These are phyloP conservation scores for Cryptoprocta ferox DNA, from an alignment of 2,797 vertebrate genomes.

Conservation along the genomic window DNA sequence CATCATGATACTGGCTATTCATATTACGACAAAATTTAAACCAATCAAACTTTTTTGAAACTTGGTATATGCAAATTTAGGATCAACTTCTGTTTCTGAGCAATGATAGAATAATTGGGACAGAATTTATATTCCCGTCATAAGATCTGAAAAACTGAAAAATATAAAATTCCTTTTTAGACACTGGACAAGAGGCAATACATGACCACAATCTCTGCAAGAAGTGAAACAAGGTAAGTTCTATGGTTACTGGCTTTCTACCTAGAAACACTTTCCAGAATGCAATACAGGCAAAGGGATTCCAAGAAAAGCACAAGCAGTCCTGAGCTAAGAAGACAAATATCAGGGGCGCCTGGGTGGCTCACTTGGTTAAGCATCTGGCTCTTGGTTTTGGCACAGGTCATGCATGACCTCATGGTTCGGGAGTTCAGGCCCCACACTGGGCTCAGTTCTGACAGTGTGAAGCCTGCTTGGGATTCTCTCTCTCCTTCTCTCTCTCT, in stretches of 20 bases:
- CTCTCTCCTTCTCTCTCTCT: too few species aligned
- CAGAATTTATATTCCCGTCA: constrained; percentile 17
- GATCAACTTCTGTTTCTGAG: neutral
- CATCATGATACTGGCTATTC: neutral
- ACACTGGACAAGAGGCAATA: neutral
- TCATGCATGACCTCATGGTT: too few species aligned
- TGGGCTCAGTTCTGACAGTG: too few species aligned
- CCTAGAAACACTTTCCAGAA: neutral
- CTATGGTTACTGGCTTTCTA: neutral
- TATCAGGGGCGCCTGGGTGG: neutral
- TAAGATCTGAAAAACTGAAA: neutral
- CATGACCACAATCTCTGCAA: neutral
- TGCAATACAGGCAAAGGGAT: neutral
- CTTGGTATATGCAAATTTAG: neutral
- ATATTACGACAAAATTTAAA: constrained; percentile 9
- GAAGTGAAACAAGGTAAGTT: neutral
- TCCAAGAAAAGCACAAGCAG: neutral
- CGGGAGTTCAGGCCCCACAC: too few species aligned
- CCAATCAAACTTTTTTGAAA: neutral
- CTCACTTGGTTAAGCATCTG: too few species aligned
- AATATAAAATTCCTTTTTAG: neutral
- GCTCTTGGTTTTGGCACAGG: too few species aligned
- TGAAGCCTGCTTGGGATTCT: too few species aligned
- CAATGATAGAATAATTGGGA: neutral
- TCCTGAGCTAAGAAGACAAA: neutral